A percentile compares a stretch with the other conserved stretches of the same genome.
These are phyloP conservation scores for Enteromius anoplus DNA, from an alignment of 2,797 vertebrate species.

Conservation along the genomic window DNA sequence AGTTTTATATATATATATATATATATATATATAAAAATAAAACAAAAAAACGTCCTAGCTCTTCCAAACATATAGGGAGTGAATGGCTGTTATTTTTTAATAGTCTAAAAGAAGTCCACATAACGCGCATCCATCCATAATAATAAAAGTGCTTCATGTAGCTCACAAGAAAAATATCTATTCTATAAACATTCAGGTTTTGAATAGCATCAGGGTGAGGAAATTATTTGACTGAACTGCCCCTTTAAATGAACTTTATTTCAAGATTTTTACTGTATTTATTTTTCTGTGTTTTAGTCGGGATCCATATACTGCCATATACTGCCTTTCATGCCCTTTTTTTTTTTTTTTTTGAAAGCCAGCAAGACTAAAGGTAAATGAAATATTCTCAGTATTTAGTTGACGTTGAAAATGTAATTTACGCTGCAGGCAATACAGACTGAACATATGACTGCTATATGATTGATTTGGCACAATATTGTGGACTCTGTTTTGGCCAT, in stretches of 20 bases:
- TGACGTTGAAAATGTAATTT: conserved; percentile 30
- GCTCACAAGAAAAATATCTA: background rate
- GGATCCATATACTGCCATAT: background rate
- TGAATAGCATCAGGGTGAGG: background rate
- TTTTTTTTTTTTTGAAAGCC: conserved; percentile 27
- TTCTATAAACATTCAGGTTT: background rate
- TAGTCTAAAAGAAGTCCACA: background rate
- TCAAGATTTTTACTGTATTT: conserved; percentile 7
- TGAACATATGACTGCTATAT: conserved; percentile 21
- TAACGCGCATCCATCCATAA: background rate
- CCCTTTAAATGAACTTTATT: background rate
- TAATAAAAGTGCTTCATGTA: background rate
- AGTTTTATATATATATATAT: background rate
- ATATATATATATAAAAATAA: no score
- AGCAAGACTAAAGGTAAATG: background rate
- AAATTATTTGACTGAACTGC: background rate
- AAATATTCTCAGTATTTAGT: conserved; percentile 6
- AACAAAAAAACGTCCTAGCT: background rate
- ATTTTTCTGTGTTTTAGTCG: conserved; percentile 28
- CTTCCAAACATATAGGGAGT: background rate
- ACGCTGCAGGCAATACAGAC: conserved; percentile 15
- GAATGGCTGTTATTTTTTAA: background rate
- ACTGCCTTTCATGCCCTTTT: background rate
- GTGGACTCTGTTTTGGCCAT: conserved; percentile 30
- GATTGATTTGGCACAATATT: conserved; percentile 36